Conservation (phyloP, 2,888 invertebrate species). For the Amphipyra tragopoginis region DNA sequence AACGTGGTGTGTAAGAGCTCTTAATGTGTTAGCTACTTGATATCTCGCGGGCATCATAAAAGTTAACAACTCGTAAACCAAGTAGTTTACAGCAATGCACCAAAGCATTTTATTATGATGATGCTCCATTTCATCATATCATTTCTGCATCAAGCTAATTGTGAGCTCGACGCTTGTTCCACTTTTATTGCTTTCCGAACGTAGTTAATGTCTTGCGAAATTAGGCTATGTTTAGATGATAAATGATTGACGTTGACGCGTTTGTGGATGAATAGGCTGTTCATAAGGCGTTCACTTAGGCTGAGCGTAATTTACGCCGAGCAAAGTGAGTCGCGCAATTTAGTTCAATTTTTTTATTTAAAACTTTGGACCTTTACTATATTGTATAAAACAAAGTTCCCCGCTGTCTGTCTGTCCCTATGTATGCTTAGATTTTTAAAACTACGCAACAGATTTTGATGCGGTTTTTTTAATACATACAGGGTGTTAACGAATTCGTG, state of each 20-base stretch:
- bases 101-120: conserved; percentile 26
- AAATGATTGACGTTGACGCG: not conserved
- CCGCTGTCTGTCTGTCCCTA: no score
- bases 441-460: no score
- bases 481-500: no score
- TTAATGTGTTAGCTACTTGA: conserved; percentile 8
- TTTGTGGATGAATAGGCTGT: not conserved
- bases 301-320: no score
- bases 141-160: conserved; percentile 21
- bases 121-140: conserved; percentile 27
- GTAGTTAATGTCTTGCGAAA: conserved; percentile 3
- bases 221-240: conserved; percentile 2
- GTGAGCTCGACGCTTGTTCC: conserved; percentile 12
- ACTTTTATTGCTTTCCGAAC: conserved; percentile 30
- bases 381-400: no score
- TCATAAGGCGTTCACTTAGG: no score
- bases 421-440: no score
- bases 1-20: no score
- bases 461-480: no score
- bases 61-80: conserved; percentile 30
- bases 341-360: no score
- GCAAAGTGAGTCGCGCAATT: no score
- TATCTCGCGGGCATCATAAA: conserved; percentile 32
- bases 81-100: conserved; percentile 17
- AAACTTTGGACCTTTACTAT: no score